Base-by-base conservation (phyloP, 2,797 vertebrate genomes). In the Xiphorhynchus erythropygius region DNA sequence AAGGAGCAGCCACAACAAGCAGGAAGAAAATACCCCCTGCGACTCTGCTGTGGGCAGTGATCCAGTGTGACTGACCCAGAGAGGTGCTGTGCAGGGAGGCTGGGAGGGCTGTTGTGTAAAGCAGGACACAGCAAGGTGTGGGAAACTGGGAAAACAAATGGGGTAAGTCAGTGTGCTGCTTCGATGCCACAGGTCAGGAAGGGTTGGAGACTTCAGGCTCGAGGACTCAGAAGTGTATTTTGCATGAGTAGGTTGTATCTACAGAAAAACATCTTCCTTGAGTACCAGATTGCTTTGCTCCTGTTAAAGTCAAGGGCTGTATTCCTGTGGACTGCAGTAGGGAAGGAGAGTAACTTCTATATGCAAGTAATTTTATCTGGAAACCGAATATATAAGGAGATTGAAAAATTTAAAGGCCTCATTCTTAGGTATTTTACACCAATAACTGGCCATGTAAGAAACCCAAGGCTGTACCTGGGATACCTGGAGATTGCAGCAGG, bases 21-120 rank as follows among this genome's bases (percentile, higher is more conserved):
- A 79, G 62, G 56, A 64, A 62, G 44, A 70, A 89, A 86, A 69
- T 30, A 17, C 5, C 6, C 6, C 32, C 7, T 94, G 25, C 24
- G 1, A 0, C 21, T 52, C 35, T 62, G 23, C 9, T 60, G 47
- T 57, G 46, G n/a, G 30, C 37, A 37, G 10, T 37, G 37, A 37
- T 37, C 37, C 37, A 37, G 10, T 0, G 0, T 6, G 44, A 41
- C 10, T 44, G 63, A n/a, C 15, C 15, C 44, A 32, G 59, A 79
- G 47, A 18, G 52, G 19, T 25, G 44, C 52, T 52, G 50, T 44
- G 46, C 47, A 63, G 67, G 75, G 74, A 67, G 41, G 16, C 3
- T 10, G n/a, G n/a, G 55, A 60, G 69, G 56, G 10, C 41, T 77
- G 9, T 2, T 56, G 35, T 28, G 18, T 2, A 30, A 44, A 33